phyloP scores from a whole-genome alignment of 2,113 vertebrate species.

The Neolamprologus variostigma region DNA sequence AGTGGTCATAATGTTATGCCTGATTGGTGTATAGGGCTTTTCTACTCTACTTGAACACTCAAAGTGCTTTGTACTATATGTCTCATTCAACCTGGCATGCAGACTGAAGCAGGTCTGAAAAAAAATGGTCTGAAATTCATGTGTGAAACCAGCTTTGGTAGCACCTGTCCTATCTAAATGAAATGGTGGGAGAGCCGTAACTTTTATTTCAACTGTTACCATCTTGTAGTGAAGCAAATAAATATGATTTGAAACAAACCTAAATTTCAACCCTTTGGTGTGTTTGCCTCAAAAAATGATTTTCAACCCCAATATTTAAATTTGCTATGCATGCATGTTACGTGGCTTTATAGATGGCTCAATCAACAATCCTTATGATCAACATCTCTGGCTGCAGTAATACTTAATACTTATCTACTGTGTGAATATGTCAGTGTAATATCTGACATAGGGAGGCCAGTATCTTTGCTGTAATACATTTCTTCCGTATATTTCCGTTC shows the following conservation, averaged over 20 bases:
- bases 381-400: background rate
- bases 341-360: background rate
- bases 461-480: background rate
- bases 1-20: background rate
- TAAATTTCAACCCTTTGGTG: background rate
- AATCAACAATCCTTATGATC: background rate
- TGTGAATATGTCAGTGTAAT: background rate
- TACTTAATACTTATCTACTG: background rate
- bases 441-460: background rate
- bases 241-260: background rate
- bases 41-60: background rate
- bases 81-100: background rate
- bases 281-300: background rate
- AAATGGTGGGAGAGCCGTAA: background rate
- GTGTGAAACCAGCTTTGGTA: background rate
- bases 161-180: background rate
- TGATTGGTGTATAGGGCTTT: background rate
- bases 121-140: background rate
- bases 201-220: background rate
- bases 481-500: background rate
- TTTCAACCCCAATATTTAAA: background rate
- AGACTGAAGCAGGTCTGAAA: background rate
- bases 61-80: background rate
- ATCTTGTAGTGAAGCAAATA: background rate
- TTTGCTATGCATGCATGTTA: background rate